Evolutionary conservation across 1,140 invertebrate genomes (phyloP), one percentile per base, ranked within the genome.

Genomic region (Tribolium madens): DNA sequence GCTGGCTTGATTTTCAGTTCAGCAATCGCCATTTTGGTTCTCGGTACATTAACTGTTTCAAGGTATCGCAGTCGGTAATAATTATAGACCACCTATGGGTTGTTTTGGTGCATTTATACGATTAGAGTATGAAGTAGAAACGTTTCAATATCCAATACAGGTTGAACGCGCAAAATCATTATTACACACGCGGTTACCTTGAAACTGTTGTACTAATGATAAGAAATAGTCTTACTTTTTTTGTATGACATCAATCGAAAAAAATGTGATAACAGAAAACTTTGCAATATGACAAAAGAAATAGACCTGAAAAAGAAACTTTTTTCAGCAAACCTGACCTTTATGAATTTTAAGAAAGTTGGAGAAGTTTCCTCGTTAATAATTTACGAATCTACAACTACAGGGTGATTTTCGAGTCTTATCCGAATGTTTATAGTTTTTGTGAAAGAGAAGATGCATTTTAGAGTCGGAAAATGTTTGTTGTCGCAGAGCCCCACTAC

Each of bases 181-280:
- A 64, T 26, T 64, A 13, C 31, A 64, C 31, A 64, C 57, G 57
- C 14, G 57, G 57, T 64, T 64, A 64, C 57, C 57, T 64, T 64
- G 57, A 64, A 64, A 64, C 57, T 64, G 57, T 64, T 64, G 57
- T 64, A 64, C 57, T 9, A 64, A 12, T 64, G 57, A 64, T 64
- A 64, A 64, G 57, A 64, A 64, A 26, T 18, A 26, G 57, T 64
- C 57, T 64, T 64, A 64, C 36, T 42, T 64, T 64, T 64, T 64
- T 64, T 33, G 26, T 64, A 33, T 9, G 15, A 13, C 26, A 33
- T 42, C 57, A 12, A 64, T 33, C 4, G 31, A 21, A 64, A 64
- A 64, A 64, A 33, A 64, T 12, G n/a, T 6, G n/a, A 33, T 33
- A 64, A 64, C 36, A 2, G 14, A 21, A 57, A 21, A 50, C 3